Conservation (phyloP, 2,888 invertebrate genomes). For the Amblyjoppa fuscipennis region DNA sequence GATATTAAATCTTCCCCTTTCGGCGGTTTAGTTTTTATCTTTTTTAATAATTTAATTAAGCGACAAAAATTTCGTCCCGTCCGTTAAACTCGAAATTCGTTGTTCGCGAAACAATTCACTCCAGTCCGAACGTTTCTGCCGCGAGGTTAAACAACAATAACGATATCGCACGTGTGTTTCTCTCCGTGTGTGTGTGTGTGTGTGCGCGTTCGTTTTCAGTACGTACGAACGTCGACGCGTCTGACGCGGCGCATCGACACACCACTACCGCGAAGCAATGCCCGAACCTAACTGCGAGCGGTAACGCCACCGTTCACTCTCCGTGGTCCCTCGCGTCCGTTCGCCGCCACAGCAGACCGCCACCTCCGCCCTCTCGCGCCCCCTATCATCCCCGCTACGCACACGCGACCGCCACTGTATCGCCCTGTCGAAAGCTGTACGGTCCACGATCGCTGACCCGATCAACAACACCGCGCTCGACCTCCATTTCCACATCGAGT, state of each 20-base stretch:
- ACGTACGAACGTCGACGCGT: constrained; percentile 11
- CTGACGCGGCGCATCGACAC: constrained; percentile 54
- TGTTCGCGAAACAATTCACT: neutral
- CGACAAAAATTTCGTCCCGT: too few relatives aligned
- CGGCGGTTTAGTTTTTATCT: neutral
- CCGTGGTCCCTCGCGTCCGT: constrained; percentile 47
- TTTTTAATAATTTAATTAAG: neutral
- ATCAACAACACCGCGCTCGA: neutral
- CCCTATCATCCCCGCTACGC: constrained; percentile 53
- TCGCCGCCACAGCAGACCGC: constrained; percentile 28
- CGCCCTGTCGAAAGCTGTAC: neutral
- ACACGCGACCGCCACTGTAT: constrained; percentile 8
- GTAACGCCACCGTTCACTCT: constrained; percentile 45
- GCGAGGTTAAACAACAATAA: neutral
- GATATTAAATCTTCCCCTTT: too few relatives aligned
- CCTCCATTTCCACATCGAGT: neutral
- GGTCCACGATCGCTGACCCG: constrained; percentile 10
- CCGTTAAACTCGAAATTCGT: neutral
- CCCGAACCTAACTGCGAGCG: constrained; percentile 66
- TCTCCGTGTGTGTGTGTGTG: neutral
- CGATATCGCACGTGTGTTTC: neutral
- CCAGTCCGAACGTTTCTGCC: neutral
- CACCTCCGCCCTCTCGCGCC: constrained; percentile 46
- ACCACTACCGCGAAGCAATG: constrained; percentile 60
- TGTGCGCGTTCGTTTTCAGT: neutral